Evolutionary conservation across 2,113 vertebrate species (phyloP), one percentile per base, ranked within the genome.

Genomic region (Callipepla californica): DNA sequence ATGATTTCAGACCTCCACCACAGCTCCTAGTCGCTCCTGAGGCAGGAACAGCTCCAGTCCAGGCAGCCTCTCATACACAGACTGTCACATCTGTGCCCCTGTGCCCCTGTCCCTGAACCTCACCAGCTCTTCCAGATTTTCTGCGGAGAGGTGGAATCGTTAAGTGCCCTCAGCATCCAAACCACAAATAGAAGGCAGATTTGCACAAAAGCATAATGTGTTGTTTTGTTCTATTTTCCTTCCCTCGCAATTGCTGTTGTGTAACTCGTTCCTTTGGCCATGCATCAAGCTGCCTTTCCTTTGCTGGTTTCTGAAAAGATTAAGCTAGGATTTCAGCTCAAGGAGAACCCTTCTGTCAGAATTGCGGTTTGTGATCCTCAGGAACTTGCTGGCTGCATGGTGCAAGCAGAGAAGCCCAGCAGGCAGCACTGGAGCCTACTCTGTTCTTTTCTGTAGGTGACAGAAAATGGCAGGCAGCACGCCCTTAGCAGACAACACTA

Each of bases 161-260:
- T 28, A 78, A 81, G 38, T 0, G 1, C 51, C 55, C 0, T 0
- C 34, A 89, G 57, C 57, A 84, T 30, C 44, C 87, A 84, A 75
- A 89, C 62, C 51, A 75, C 74, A 81, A 74, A 61, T 0, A 0
- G 0, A 0, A 23, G 67, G 80, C 44, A 62, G 40, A 65, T 65
- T 48, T 65, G 44, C 89, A 68, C 61, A 36, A 40, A 81, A 11
- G 57, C 57, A 68, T 8, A 18, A 40, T 3, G 38, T 32, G 63
- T 44, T 28, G 2, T 40, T 93, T 90, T 50, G 18, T 70, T 88
- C 68, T 57, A 30, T 44, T 92, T 68, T 59, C 62, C 74, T 90
- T 68, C 47, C 62, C 40, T 81, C 13, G 2, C 34, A 76, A 79
- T 11, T 72, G 66, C 53, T 68, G 9, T 14, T 68, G 58, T 61